phyloP scores from a whole-genome alignment of 2,797 vertebrate genomes.

The Hemibagrus guttatus region DNA sequence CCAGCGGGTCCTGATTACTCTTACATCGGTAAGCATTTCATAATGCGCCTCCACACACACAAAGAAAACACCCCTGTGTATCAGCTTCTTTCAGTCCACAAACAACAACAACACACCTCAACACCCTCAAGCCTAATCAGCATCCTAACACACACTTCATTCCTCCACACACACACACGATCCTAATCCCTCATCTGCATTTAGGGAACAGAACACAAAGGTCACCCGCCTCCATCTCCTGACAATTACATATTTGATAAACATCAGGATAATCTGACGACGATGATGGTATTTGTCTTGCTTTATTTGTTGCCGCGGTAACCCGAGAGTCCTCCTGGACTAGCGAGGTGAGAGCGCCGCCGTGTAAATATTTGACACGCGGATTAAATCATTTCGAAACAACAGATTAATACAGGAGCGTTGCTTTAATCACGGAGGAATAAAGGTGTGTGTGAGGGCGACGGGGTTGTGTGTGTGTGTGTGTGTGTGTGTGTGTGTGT shows the following conservation, averaged over 20 bases:
- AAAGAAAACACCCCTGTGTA: conserved; percentile 45
- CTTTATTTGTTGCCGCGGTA: conserved; percentile 73
- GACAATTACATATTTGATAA: conserved; percentile 79
- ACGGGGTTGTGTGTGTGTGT: not conserved
- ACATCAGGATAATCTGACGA: conserved; percentile 70
- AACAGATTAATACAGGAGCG: conserved; percentile 69
- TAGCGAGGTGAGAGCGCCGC: conserved; percentile 46
- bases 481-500: not conserved
- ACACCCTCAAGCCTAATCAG: conserved; percentile 15
- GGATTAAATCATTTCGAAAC: conserved; percentile 78
- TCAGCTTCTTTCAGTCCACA: conserved; percentile 19
- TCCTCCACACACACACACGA: not conserved
- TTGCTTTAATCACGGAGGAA: conserved; percentile 7
- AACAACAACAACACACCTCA: not conserved
- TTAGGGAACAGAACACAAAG: conserved; percentile 72
- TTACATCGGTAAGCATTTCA: conserved; percentile 66
- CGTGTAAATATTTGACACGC: conserved; percentile 78
- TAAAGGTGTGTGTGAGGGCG: conserved; percentile 7
- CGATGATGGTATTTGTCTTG: conserved; percentile 24
- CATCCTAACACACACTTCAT: conserved; percentile 21
- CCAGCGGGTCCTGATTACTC: conserved; percentile 55
- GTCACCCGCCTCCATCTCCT: conserved; percentile 72
- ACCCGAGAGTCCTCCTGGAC: conserved; percentile 54
- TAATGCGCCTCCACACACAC: conserved; percentile 38
- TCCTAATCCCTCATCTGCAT: conserved; percentile 68